Conservation (phyloP, 2,113 vertebrate genomes). For the Xiphias gladius region DNA sequence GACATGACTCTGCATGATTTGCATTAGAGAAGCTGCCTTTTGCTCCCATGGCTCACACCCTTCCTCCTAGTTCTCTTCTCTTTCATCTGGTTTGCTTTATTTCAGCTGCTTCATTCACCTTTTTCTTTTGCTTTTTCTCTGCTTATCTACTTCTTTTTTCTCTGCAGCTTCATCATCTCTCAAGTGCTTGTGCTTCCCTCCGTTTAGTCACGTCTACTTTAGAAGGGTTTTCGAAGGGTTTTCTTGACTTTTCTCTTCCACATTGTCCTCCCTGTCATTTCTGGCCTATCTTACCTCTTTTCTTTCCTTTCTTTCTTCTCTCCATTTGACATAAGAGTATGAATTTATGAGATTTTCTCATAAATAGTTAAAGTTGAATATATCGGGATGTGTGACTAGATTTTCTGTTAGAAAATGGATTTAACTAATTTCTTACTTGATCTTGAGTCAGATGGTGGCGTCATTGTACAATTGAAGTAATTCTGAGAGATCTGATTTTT, state of each 20-base stretch:
- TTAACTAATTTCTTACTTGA: constrained; percentile 37
- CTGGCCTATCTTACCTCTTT: not conserved
- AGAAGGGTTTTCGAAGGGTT: not conserved
- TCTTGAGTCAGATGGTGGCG: not conserved
- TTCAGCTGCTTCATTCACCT: not conserved
- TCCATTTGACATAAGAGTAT: not conserved
- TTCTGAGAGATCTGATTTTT: constrained; percentile 68
- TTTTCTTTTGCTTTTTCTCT: not conserved
- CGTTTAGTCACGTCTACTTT: not conserved
- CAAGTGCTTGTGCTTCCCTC: no score
- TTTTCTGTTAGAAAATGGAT: not conserved
- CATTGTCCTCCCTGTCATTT: not conserved
- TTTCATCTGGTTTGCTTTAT: not conserved
- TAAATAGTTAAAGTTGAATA: not conserved
- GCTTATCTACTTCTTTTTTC: not conserved
- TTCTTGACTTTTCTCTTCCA: not conserved
- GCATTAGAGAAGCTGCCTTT: not conserved
- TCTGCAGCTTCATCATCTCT: not conserved
- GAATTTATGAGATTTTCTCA: not conserved
- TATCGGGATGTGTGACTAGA: not conserved
- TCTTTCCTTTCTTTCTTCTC: constrained; percentile 7
- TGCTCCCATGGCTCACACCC: not conserved
- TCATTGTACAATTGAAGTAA: constrained; percentile 64
- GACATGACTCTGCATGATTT: not conserved
- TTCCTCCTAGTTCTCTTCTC: not conserved